Base-by-base conservation (phyloP, 1,140 invertebrate genomes). In the Ectropis grisescens region DNA sequence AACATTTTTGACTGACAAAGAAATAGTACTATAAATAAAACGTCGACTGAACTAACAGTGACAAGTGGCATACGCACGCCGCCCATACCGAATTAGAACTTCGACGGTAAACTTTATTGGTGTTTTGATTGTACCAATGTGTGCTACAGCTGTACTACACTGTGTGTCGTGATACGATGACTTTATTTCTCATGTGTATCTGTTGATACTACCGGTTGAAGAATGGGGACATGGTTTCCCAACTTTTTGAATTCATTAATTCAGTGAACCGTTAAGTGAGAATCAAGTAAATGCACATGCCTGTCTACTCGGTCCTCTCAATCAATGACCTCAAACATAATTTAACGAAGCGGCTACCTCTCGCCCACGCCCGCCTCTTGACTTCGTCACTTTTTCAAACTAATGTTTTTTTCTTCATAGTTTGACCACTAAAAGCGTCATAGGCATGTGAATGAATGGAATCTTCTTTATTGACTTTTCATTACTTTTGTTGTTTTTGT, bases 301-400 rank as follows among this genome's bases (percentile, higher is more conserved):
- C 25, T 39, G 33, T 35, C 25, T 39, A 25, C 33, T 24, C 37
- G 27, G 38, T 54, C 41, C 54, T 53, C 47, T 61, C 51, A 67
- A 72, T 69, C 66, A 64, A 61, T 78, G 69, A 75, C 70, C 70
- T 64, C 68, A 44, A 47, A 54, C 41, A 50, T 70, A 54, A 58
- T 59, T 60, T 51, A 61, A 61, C 49, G 49, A 58, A 41, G 50
- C 48, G 49, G 51, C 56, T 65, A 51, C 49, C 40, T 59, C 55
- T 52, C 58, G 58, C 67, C 69, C 59, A 72, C 67, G 57, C 57
- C 31, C 36, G 38, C 37, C 8, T 19, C 16, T 19, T 8, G 8
- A 8, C 16, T 19, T 8, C 16, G 46, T 39, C 28, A 28, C 44
- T 57, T 61, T 58, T 61, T 58, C 53, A 49, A 47, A 41, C 47